Percentiles rank a stretch among this genome's conserved stretches.
phyloP scores from a whole-genome alignment of 2,888 invertebrate genomes.

The Perizoma affinitatum region DNA sequence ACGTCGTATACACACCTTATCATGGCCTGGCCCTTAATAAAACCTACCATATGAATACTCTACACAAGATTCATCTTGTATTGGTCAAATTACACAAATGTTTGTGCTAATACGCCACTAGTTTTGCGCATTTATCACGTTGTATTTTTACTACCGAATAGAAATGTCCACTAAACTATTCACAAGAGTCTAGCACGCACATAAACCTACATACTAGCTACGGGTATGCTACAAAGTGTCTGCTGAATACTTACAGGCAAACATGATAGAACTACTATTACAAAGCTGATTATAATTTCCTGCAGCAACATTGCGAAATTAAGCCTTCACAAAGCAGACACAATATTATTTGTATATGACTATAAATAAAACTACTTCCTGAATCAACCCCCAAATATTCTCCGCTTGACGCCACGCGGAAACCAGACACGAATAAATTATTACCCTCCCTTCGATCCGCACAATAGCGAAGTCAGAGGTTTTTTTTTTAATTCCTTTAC shows the following conservation, averaged over 20 bases:
- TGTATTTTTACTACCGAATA: conserved; percentile 23
- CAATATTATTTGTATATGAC: conserved; percentile 20
- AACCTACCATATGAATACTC: conserved; percentile 2
- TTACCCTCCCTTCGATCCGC: conserved; percentile 60
- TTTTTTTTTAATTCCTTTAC: conserved; percentile 60
- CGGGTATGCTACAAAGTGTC: conserved; percentile 18
- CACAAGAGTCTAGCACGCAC: conserved; percentile 8
- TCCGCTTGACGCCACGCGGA: conserved; percentile 63
- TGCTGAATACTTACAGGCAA: conserved; percentile 8
- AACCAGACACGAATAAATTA: conserved; percentile 69
- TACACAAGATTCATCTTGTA: conserved; percentile 10
- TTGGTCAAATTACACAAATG: conserved; percentile 15
- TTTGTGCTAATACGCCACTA: conserved; percentile 28
- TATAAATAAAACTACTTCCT: conserved; percentile 36
- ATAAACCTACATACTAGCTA: conserved; percentile 24
- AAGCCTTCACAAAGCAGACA: conserved; percentile 20
- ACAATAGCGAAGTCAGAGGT: conserved; percentile 61
- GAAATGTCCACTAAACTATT: conserved; percentile 25
- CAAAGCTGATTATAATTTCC: conserved; percentile 8
- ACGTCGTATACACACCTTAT: too few relatives aligned
- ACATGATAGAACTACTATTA: conserved; percentile 5
- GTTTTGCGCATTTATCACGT: conserved; percentile 13
- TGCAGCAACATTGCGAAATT: conserved; percentile 20
- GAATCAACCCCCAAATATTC: conserved; percentile 51
- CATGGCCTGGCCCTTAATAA: not conserved